These are phyloP conservation scores for Sebastes jordani DNA, from an alignment of 2,797 vertebrate species.

Conservation along the genomic window DNA sequence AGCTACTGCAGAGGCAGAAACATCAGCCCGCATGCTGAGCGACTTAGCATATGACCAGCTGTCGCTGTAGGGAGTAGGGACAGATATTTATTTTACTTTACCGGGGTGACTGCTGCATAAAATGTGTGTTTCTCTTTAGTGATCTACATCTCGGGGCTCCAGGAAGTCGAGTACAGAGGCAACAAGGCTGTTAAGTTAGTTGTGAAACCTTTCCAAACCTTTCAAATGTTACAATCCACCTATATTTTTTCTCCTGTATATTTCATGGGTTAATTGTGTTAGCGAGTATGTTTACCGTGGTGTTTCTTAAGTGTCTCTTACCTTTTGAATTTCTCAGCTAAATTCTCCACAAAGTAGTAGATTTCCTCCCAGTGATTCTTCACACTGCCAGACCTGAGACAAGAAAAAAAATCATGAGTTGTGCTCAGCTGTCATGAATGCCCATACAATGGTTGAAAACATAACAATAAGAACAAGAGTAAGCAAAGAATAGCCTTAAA, in stretches of 20 bases:
- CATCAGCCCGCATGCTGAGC: conserved; percentile 14
- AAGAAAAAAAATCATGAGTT: neutral
- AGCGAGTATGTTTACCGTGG: neutral
- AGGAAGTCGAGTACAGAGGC: conserved; percentile 33
- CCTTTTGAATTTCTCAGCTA: conserved; percentile 93
- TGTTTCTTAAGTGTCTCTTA: conserved; percentile 53
- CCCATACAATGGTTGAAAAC: neutral
- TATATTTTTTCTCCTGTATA: neutral
- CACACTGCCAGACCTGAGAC: conserved; percentile 90
- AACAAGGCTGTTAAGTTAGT: neutral
- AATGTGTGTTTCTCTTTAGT: conserved; percentile 46
- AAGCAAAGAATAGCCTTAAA: no score
- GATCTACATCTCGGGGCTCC: conserved; percentile 26
- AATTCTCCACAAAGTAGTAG: conserved; percentile 88
- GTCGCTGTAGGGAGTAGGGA: conserved; percentile 24
- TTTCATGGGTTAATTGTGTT: neutral
- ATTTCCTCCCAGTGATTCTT: conserved; percentile 92
- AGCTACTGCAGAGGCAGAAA: conserved; percentile 15
- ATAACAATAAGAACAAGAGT: neutral
- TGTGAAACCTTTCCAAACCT: neutral
- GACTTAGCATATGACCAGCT: conserved; percentile 48
- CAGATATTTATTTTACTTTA: conserved; percentile 44
- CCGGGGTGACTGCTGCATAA: conserved; percentile 22
- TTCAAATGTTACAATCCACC: neutral
- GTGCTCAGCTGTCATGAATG: neutral